Conservation (phyloP, 1,140 invertebrate species). For the Laupala kohalensis region DNA sequence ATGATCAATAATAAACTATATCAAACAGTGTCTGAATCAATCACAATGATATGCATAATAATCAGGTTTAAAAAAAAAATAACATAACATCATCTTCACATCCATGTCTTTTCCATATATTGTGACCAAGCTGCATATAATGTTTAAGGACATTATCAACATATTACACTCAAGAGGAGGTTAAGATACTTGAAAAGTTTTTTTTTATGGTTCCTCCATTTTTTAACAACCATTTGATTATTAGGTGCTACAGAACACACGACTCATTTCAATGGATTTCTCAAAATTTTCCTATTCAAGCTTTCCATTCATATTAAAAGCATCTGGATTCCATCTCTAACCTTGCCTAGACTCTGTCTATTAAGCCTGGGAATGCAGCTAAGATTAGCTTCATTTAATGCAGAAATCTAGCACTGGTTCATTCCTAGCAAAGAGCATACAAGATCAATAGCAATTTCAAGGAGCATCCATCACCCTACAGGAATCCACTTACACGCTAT, state of each 20-base stretch:
- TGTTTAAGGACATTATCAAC: too few species aligned
- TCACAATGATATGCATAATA: not conserved
- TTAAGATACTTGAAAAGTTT: too few species aligned
- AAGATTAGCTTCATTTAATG: not conserved
- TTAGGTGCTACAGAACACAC: too few species aligned
- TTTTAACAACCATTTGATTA: too few species aligned
- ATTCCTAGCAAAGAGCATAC: not conserved
- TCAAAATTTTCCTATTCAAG: not conserved
- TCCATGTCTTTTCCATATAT: too few species aligned
- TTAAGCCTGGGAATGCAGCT: not conserved
- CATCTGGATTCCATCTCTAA: not conserved
- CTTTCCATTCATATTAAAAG: not conserved
- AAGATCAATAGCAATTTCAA: not conserved
- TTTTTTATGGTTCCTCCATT: too few species aligned
- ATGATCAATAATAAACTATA: not conserved
- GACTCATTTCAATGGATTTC: too few species aligned
- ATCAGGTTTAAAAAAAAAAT: not conserved
- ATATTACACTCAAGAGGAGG: too few species aligned
- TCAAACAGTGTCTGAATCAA: not conserved
- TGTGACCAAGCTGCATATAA: too few species aligned
- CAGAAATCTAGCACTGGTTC: not conserved
- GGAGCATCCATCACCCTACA: not conserved
- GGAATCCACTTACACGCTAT: not conserved
- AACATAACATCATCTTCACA: not conserved
- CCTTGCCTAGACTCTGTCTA: not conserved